These are phyloP conservation scores for Homalodisca vitripennis DNA, from an alignment of 1,140 invertebrate genomes.

Conservation along the genomic window DNA sequence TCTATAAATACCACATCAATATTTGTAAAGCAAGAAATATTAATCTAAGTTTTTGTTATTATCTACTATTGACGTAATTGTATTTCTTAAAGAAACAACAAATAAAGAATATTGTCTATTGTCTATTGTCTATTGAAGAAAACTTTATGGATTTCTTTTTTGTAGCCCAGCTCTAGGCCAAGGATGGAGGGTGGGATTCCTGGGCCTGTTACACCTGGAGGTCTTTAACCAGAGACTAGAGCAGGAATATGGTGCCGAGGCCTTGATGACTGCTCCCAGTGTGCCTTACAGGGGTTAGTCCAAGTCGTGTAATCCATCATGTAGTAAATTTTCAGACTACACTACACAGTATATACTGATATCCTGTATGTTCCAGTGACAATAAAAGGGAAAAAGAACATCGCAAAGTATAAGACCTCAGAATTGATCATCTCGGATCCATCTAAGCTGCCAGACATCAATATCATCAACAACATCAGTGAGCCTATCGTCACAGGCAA, in stretches of 20 bases:
- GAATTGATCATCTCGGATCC: constrained; percentile 84
- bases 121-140: too few relatives aligned
- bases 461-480: constrained; percentile 68
- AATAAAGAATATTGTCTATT: too few relatives aligned
- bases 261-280: constrained; percentile 90
- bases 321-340: too few relatives aligned
- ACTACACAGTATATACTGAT: too few relatives aligned
- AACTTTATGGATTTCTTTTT: too few relatives aligned
- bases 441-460: constrained; percentile 66
- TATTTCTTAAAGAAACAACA: too few relatives aligned
- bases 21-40: too few relatives aligned
- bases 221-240: constrained; percentile 92
- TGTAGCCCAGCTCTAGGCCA: constrained; percentile 79
- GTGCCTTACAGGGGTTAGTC: constrained; percentile 81
- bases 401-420: constrained; percentile 65
- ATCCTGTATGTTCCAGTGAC: constrained; percentile 61
- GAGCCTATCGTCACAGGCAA: constrained; percentile 80
- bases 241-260: constrained; percentile 88
- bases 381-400: constrained; percentile 63
- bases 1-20: too few relatives aligned
- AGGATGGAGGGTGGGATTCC: constrained; percentile 91
- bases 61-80: too few relatives aligned
- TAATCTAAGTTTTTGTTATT: too few relatives aligned
- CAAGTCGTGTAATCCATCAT: too few relatives aligned
- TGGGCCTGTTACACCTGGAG: constrained; percentile 94